These are phyloP conservation scores for Hozukius guyotensis DNA, from an alignment of 2,797 vertebrate genomes.

Conservation along the genomic window DNA sequence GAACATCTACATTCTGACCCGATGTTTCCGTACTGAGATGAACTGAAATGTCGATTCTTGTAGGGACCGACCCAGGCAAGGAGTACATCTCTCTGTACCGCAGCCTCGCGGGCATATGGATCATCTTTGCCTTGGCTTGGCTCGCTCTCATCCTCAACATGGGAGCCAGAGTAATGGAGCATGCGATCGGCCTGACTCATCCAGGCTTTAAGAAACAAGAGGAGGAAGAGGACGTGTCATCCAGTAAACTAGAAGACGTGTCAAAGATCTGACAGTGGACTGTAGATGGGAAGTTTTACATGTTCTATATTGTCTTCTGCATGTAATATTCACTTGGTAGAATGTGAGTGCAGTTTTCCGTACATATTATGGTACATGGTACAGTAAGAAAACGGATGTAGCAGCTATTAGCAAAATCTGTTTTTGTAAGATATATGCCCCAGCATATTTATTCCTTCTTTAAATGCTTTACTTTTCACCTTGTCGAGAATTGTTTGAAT, in stretches of 20 bases:
- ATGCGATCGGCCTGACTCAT: conserved; percentile 74
- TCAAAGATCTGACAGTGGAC: conserved; percentile 59
- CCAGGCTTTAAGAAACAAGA: conserved; percentile 49
- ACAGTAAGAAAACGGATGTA: not conserved
- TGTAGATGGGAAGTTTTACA: not conserved
- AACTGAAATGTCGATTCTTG: not conserved
- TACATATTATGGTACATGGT: not conserved
- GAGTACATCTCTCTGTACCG: conserved; percentile 83
- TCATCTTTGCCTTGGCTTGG: conserved; percentile 83
- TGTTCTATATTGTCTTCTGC: not conserved
- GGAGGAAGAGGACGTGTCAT: conserved; percentile 57
- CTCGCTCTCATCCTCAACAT: conserved; percentile 81
- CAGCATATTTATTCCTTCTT: not conserved
- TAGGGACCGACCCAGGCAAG: conserved; percentile 80
- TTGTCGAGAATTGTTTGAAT: not conserved
- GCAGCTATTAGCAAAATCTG: not conserved
- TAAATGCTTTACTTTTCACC: not conserved
- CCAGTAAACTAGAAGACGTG: conserved; percentile 65
- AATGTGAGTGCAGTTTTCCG: not conserved
- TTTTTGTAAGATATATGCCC: not conserved
- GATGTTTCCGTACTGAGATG: not conserved
- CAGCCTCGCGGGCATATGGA: conserved; percentile 82
- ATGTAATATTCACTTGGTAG: not conserved
- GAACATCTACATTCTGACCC: not conserved
- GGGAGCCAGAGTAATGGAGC: conserved; percentile 82